These are phyloP conservation scores for Drosophila robusta DNA, from an alignment of 2,888 invertebrate genomes.

Conservation along the genomic window DNA sequence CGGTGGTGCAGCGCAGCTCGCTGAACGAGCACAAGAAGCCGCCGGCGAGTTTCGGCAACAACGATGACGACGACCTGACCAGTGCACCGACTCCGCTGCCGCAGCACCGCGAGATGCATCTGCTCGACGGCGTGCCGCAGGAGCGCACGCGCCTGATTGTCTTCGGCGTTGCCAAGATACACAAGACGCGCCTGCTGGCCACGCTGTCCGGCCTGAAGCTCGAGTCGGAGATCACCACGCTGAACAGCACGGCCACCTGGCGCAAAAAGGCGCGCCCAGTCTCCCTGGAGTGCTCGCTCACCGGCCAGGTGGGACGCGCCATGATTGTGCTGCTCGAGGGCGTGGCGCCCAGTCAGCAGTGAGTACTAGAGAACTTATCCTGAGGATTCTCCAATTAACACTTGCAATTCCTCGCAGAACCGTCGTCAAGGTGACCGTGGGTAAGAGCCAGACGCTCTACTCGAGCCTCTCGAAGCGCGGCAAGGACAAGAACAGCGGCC, in stretches of 20 bases:
- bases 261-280: constrained; percentile 92
- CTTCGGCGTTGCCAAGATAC: constrained; percentile 94
- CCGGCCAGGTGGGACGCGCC: constrained; percentile 95
- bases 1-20: constrained; percentile 88
- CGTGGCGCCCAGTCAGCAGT: constrained; percentile 95
- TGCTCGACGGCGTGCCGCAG: constrained; percentile 85
- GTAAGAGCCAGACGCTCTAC: constrained; percentile 96
- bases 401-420: constrained; percentile 87
- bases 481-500: constrained; percentile 92
- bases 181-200: constrained; percentile 93
- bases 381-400: background rate
- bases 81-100: constrained; percentile 84
- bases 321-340: constrained; percentile 97
- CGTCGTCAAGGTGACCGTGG: constrained; percentile 96
- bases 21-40: constrained; percentile 85
- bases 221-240: constrained; percentile 96
- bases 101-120: constrained; percentile 78
- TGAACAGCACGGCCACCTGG: constrained; percentile 96
- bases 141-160: constrained; percentile 92
- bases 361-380: constrained; percentile 72
- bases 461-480: constrained; percentile 92
- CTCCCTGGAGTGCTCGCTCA: constrained; percentile 91
- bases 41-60: constrained; percentile 60
- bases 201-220: constrained; percentile 96
- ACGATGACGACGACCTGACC: constrained; percentile 86